Percentiles rank a stretch among this genome's conserved stretches.
These are phyloP conservation scores for Lepus timidus DNA, from an alignment of 2,113 vertebrate genomes.

Conservation along the genomic window DNA sequence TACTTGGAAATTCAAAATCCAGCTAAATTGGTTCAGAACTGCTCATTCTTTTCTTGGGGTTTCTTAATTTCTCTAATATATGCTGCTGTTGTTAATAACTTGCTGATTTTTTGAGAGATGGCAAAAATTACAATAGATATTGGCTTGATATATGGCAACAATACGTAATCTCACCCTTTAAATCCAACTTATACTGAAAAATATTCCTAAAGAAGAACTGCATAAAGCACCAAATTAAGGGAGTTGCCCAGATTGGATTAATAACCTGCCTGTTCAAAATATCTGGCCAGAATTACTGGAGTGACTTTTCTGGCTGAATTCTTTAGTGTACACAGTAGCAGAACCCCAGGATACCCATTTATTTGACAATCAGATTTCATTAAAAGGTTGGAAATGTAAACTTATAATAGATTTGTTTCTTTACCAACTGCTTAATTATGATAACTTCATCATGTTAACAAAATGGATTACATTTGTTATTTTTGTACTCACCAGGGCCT, in stretches of 20 bases:
- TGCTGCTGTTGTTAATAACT: neutral
- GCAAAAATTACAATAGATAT: conserved; percentile 1
- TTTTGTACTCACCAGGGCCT: neutral
- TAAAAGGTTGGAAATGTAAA: neutral
- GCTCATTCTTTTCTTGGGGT: neutral
- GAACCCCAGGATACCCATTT: conserved; percentile 1
- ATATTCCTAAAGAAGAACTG: conserved; percentile 5
- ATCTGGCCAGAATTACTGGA: neutral
- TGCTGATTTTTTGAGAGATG: neutral
- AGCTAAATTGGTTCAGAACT: neutral
- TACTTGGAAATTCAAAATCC: neutral
- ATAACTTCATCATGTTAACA: neutral
- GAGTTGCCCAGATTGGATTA: neutral
- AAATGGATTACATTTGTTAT: conserved; percentile 37
- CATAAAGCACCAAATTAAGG: neutral
- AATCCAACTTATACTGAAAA: conserved; percentile 45
- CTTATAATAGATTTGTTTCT: conserved; percentile 52
- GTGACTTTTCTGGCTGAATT: neutral
- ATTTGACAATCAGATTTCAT: conserved; percentile 32
- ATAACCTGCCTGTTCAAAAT: neutral
- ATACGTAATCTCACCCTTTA: neutral
- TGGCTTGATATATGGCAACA: neutral
- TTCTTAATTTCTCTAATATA: neutral
- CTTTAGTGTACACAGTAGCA: neutral
- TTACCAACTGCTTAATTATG: conserved; percentile 45